Percentiles rank a stretch among this genome's conserved stretches.
These are phyloP conservation scores for Enteromius trimaculatus DNA, from an alignment of 2,797 vertebrate genomes.

Conservation along the genomic window DNA sequence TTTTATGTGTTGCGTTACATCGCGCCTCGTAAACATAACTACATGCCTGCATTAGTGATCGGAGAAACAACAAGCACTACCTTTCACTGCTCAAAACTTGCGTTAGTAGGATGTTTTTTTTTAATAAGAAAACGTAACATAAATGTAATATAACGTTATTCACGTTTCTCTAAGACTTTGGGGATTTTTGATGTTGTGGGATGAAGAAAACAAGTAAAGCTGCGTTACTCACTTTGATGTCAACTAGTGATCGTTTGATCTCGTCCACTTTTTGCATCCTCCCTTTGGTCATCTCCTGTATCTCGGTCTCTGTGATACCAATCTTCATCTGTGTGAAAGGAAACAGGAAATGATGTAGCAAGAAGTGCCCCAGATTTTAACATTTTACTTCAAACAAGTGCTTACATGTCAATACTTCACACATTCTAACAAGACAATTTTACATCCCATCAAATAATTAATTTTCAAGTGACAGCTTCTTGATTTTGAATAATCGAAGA, in stretches of 20 bases:
- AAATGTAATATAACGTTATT: no score
- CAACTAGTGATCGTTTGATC: constrained; percentile 64
- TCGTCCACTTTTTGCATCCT: constrained; percentile 72
- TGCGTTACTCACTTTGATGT: constrained; percentile 66
- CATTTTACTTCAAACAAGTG: not conserved
- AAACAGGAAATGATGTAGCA: constrained; percentile 46
- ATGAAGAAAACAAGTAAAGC: not conserved
- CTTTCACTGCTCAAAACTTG: no score
- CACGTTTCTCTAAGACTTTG: not conserved
- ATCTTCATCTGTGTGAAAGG: constrained; percentile 63
- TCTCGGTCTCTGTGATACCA: constrained; percentile 60
- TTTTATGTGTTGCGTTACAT: no score
- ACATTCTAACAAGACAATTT: not conserved
- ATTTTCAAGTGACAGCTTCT: not conserved
- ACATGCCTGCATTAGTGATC: no score
- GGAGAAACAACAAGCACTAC: no score
- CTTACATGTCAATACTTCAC: not conserved
- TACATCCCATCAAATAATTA: not conserved
- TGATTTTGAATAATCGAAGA: not conserved
- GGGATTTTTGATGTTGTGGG: not conserved
- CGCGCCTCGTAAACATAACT: no score
- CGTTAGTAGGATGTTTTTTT: no score
- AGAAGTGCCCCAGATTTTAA: not conserved
- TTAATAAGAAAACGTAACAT: no score
- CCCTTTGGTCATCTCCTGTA: constrained; percentile 71